Evolutionary conservation across 2,113 vertebrate genomes (phyloP).

Genomic region (Ranitomeya imitator): DNA sequence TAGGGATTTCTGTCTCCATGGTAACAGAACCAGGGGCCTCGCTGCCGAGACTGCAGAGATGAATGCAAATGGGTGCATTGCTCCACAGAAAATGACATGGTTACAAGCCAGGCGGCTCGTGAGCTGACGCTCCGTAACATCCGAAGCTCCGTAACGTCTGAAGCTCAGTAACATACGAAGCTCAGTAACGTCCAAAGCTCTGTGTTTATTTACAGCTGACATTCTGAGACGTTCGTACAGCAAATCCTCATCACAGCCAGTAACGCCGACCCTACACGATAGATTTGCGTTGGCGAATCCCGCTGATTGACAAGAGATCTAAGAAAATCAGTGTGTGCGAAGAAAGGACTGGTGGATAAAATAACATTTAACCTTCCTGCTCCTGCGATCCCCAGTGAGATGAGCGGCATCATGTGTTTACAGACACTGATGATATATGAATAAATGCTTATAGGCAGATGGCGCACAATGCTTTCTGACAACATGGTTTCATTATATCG

Average conservation of each 20-base stretch:
- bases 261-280: background rate
- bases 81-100: constrained; percentile 19
- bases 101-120: background rate
- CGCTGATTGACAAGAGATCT: background rate
- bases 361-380: background rate
- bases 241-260: background rate
- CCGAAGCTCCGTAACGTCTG: too few species aligned
- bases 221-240: background rate
- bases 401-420: background rate
- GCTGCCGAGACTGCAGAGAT: constrained; percentile 14
- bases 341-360: background rate
- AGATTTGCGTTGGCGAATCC: background rate
- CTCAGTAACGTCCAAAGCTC: background rate
- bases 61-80: constrained; percentile 44
- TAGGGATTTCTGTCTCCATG: constrained; percentile 46
- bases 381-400: background rate
- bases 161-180: background rate
- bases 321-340: background rate
- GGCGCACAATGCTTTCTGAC: too few species aligned
- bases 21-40: constrained; percentile 30
- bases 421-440: background rate
- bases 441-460: background rate
- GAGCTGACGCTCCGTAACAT: background rate
- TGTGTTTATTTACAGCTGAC: constrained; percentile 6
- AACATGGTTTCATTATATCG: background rate